Percentiles rank a stretch among this genome's conserved stretches.
Conservation (phyloP, 1,140 invertebrate genomes). For the Epicauta chinensis region DNA sequence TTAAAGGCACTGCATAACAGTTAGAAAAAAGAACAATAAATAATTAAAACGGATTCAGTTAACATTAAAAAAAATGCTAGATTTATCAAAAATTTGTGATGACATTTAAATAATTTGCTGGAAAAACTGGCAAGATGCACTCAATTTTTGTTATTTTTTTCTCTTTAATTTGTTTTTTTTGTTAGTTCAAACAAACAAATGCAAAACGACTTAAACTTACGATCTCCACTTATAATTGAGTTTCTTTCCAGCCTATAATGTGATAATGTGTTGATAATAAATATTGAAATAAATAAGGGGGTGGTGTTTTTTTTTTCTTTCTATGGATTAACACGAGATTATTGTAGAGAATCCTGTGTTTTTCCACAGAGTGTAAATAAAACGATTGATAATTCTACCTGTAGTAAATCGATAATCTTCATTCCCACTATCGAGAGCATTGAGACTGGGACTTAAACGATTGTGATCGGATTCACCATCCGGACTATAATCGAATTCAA, state of each 20-base stretch:
- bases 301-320: too few relatives aligned
- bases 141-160: not conserved
- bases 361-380: too few relatives aligned
- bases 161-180: not conserved
- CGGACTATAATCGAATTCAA: constrained; percentile 63
- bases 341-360: too few relatives aligned
- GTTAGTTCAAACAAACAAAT: constrained; percentile 3
- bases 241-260: constrained; percentile 29
- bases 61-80: not conserved
- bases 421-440: constrained; percentile 58
- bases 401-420: constrained; percentile 53
- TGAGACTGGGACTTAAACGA: constrained; percentile 51
- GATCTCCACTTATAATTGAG: constrained; percentile 19
- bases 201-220: constrained; percentile 7
- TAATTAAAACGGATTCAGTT: constrained; percentile 4
- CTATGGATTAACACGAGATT: not conserved
- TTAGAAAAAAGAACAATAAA: constrained; percentile 24
- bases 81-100: too few relatives aligned
- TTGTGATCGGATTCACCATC: constrained; percentile 54
- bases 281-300: not conserved
- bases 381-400: constrained; percentile 43
- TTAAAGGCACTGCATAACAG: constrained; percentile 47
- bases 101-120: not conserved
- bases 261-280: not conserved
- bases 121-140: not conserved